Percentiles rank a stretch among this genome's conserved stretches.
Conservation (phyloP, 2,113 vertebrate species). For the Scalopus aquaticus region DNA sequence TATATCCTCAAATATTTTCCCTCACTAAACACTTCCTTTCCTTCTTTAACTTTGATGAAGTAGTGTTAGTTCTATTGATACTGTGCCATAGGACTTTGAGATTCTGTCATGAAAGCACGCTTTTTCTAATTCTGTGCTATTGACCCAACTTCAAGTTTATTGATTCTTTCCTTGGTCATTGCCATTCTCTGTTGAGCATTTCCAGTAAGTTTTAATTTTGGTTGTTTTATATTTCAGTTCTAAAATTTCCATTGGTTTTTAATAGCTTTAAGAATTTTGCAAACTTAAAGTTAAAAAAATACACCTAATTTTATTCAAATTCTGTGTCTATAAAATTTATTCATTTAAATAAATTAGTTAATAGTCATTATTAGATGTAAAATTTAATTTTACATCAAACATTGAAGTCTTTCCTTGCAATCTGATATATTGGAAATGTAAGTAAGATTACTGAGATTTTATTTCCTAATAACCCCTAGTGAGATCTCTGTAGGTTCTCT, state of each 20-base stretch:
- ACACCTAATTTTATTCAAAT: neutral
- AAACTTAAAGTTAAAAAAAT: neutral
- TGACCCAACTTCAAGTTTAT: neutral
- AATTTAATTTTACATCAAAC: neutral
- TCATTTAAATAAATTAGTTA: neutral
- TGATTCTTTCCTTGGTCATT: neutral
- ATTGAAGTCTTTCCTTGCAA: neutral
- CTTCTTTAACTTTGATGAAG: neutral
- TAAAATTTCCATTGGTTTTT: neutral
- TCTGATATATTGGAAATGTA: neutral
- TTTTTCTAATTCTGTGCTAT: neutral
- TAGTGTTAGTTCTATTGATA: neutral
- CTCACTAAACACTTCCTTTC: neutral
- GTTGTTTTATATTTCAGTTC: neutral
- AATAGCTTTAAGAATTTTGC: neutral
- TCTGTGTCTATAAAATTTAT: neutral
- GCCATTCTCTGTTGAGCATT: neutral
- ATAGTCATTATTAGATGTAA: neutral
- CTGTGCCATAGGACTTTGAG: neutral
- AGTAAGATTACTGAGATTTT: neutral
- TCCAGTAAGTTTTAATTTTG: neutral
- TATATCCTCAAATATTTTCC: constrained; percentile 15
- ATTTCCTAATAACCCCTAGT: neutral
- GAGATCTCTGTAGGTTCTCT: neutral
- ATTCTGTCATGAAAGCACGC: neutral